A percentile compares a stretch with the other conserved stretches of the same genome.
Conservation (phyloP, 2,888 invertebrate genomes). For the Drosophila crucigera region DNA sequence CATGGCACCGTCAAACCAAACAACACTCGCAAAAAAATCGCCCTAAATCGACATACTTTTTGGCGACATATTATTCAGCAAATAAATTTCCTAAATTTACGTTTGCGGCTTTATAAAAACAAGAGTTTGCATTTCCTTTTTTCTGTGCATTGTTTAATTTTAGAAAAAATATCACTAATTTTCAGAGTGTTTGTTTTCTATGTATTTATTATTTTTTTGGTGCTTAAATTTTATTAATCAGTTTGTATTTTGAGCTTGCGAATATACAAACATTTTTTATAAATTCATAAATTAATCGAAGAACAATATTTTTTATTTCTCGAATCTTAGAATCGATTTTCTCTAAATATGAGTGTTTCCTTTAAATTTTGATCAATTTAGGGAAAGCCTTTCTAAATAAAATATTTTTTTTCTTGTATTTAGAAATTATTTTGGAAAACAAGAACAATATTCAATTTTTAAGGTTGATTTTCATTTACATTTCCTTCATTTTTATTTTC, state of each 20-base stretch:
- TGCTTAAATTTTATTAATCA: not conserved
- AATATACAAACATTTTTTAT: not conserved
- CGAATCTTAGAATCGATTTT: not conserved
- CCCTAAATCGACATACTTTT: not conserved
- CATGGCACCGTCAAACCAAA: conserved; percentile 53
- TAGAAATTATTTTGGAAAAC: no score
- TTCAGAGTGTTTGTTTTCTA: no score
- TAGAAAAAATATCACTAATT: not conserved
- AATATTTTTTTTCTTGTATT: not conserved
- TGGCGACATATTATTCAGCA: not conserved
- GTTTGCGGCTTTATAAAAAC: not conserved
- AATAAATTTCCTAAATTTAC: not conserved
- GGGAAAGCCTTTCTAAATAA: no score
- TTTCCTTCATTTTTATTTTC: no score
- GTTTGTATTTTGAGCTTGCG: no score
- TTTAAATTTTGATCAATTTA: no score
- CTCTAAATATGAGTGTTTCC: no score
- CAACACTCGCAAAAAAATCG: not conserved
- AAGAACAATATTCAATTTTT: no score
- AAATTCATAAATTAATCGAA: not conserved
- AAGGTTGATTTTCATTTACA: no score
- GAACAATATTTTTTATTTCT: not conserved
- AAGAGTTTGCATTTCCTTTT: not conserved
- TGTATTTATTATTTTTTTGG: no score
- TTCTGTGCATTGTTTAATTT: not conserved